These are phyloP conservation scores for Yponomeuta cagnagella DNA, from an alignment of 2,888 invertebrate genomes.

Conservation along the genomic window DNA sequence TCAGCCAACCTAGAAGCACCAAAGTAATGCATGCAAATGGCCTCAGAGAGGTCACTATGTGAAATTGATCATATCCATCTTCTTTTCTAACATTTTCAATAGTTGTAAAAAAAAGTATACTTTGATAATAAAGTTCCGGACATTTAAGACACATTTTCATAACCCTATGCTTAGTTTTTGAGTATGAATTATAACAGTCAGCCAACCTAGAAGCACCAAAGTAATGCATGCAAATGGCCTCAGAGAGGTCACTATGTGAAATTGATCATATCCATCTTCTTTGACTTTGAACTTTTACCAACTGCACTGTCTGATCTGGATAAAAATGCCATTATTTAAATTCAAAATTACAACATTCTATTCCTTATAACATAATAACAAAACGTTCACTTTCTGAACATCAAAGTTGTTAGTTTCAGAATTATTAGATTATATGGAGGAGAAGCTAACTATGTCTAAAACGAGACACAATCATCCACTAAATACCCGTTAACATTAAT, in stretches of 20 bases:
- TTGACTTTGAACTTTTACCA: conserved; percentile 3
- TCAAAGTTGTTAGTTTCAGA: too few species aligned
- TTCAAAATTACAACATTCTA: neutral
- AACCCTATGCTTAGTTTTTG: too few species aligned
- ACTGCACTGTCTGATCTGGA: neutral
- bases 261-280: neutral
- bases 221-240: neutral
- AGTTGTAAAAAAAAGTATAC: too few species aligned
- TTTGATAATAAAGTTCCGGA: too few species aligned
- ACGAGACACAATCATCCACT: too few species aligned
- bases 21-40: neutral
- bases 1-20: neutral
- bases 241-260: neutral
- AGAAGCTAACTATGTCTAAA: too few species aligned
- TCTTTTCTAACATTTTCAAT: neutral
- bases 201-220: neutral
- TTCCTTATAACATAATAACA: too few species aligned
- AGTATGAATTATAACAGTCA: too few species aligned
- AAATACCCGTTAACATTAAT: too few species aligned
- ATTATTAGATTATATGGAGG: too few species aligned
- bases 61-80: neutral
- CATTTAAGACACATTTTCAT: too few species aligned
- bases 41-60: neutral
- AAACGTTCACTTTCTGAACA: too few species aligned
- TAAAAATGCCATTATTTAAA: neutral